These are phyloP conservation scores for Bothrops jararaca DNA, from an alignment of 2,113 vertebrate species.

Conservation along the genomic window DNA sequence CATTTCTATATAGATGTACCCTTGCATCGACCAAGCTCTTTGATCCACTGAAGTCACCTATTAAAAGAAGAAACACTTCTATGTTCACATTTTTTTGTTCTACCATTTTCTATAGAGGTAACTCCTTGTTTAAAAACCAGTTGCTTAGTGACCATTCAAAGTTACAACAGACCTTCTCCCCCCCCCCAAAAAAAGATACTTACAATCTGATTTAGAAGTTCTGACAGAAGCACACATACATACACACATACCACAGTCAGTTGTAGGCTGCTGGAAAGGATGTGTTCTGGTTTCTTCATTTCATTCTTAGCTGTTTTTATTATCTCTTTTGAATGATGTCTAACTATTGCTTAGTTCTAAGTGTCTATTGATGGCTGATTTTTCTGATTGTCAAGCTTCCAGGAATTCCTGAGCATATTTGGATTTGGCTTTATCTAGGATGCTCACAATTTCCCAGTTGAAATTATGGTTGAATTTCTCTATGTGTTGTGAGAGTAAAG, in stretches of 20 bases:
- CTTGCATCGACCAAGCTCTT: not conserved
- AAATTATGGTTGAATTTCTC: not conserved
- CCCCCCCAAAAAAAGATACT: no score
- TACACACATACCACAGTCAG: no score
- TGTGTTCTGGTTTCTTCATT: not conserved
- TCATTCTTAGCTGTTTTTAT: not conserved
- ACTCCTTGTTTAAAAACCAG: no score
- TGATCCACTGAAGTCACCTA: not conserved
- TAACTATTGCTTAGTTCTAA: not conserved
- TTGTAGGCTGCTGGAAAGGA: not conserved
- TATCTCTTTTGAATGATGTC: not conserved
- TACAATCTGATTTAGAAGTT: no score
- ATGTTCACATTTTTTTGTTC: not conserved
- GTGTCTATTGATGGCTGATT: not conserved
- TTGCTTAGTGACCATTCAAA: no score
- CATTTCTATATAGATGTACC: not conserved
- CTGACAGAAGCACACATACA: no score
- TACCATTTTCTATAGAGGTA: not conserved
- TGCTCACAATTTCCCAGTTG: not conserved
- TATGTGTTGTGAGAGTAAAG: not conserved
- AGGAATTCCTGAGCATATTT: not conserved
- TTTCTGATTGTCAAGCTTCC: not conserved
- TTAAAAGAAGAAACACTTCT: not conserved
- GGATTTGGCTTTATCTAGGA: not conserved
- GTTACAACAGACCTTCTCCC: no score